These are phyloP conservation scores for Sphyrna mokarran DNA, from an alignment of 2,113 vertebrate species.

Conservation along the genomic window DNA sequence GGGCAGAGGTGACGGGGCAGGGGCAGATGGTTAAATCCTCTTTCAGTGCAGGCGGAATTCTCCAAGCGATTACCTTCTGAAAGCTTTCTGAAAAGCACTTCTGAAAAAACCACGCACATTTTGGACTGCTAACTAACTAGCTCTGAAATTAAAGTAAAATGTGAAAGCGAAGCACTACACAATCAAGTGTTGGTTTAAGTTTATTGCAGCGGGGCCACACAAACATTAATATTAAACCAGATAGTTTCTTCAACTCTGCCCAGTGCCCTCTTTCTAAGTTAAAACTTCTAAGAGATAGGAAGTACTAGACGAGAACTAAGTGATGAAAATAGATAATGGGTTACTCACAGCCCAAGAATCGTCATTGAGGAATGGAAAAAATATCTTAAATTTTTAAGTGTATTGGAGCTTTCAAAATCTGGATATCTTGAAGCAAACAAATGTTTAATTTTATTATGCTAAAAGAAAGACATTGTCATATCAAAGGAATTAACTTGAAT, in stretches of 20 bases:
- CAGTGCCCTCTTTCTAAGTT: not conserved
- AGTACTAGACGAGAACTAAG: not conserved
- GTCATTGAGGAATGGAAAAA: not conserved
- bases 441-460: too few species aligned
- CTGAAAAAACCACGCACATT: not conserved
- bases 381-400: not conserved
- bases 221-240: not conserved
- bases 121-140: not conserved
- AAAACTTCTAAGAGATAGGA: not conserved
- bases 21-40: constrained; percentile 57
- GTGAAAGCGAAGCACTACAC: not conserved
- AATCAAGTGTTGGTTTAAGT: not conserved
- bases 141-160: not conserved
- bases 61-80: constrained; percentile 42
- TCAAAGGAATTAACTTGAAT: not conserved
- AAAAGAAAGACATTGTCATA: not conserved
- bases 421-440: not conserved
- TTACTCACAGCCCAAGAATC: not conserved
- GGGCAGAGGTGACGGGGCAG: constrained; percentile 60
- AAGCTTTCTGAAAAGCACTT: constrained; percentile 42
- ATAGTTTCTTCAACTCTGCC: not conserved
- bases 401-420: not conserved
- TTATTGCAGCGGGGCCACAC: not conserved
- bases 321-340: not conserved
- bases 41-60: constrained; percentile 41